Percentiles rank a stretch among this genome's conserved stretches.
Conservation (phyloP, 1,140 invertebrate species). For the Megalonaias nervosa region DNA sequence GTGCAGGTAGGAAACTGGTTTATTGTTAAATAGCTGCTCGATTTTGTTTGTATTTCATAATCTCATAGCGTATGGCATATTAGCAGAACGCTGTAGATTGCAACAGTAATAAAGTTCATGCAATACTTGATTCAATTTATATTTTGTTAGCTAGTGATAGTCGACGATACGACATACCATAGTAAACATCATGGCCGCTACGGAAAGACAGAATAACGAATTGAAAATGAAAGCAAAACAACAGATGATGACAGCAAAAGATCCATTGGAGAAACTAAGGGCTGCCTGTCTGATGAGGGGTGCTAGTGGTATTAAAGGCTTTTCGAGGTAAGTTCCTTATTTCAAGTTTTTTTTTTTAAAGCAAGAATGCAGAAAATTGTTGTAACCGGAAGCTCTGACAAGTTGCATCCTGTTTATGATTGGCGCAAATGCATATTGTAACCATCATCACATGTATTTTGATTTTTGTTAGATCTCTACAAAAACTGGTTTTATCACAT, state of each 20-base stretch:
- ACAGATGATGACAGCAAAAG: conserved; percentile 74
- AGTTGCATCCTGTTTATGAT: no score
- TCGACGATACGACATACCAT: not conserved
- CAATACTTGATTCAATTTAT: not conserved
- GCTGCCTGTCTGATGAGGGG: conserved; percentile 88
- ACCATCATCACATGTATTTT: no score
- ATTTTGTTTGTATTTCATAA: not conserved
- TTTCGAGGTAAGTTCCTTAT: conserved; percentile 82
- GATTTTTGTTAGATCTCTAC: no score
- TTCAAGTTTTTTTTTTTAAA: no score
- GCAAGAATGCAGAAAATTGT: no score
- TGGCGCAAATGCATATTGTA: no score
- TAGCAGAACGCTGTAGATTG: not conserved
- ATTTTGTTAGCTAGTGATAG: not conserved
- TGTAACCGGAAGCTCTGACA: no score
- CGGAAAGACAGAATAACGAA: conserved; percentile 78
- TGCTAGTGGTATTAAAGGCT: conserved; percentile 88
- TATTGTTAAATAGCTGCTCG: not conserved
- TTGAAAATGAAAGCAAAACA: conserved; percentile 82
- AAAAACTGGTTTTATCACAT: no score
- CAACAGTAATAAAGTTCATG: not conserved
- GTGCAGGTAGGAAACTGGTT: not conserved
- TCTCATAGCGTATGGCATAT: not conserved
- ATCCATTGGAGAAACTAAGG: conserved; percentile 88
- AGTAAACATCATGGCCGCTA: conserved; percentile 60